These are phyloP conservation scores for Terebella lapidaria DNA, from an alignment of 2,888 invertebrate genomes.

Conservation along the genomic window DNA sequence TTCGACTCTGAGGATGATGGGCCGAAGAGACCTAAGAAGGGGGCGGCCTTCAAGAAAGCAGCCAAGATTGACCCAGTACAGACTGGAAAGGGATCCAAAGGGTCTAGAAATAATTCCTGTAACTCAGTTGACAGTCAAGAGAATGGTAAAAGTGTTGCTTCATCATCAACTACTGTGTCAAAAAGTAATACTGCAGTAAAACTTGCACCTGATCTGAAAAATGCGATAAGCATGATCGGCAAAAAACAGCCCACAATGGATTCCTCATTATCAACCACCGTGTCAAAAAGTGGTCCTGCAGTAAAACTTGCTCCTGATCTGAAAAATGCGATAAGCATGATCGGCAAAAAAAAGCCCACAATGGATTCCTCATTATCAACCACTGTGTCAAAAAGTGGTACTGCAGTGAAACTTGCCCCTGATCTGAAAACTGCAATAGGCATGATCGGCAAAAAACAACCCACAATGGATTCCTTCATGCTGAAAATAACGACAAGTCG, in stretches of 20 bases:
- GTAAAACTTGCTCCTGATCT: neutral
- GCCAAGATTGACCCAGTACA: no score
- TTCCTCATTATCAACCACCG: no score
- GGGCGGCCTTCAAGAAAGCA: slow-evolving; percentile 15
- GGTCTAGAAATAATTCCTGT: no score
- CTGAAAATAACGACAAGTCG: neutral
- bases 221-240: no score
- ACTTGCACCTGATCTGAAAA: no score
- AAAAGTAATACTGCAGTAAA: neutral
- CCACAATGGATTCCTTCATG: neutral
- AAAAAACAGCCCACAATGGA: no score
- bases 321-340: neutral
- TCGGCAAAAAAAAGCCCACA: neutral
- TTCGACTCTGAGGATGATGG: slow-evolving; percentile 24
- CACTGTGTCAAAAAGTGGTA: neutral
- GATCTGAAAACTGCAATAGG: no score
- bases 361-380: neutral
- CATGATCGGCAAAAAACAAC: no score
- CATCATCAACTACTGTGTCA: neutral
- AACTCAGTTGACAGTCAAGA: no score
- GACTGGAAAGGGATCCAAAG: no score
- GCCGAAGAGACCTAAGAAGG: slow-evolving; percentile 11
- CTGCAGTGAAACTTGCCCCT: neutral
- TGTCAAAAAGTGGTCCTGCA: no score
- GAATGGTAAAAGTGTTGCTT: neutral